Conservation (phyloP, 2,888 invertebrate species). For the Acleris literana region DNA sequence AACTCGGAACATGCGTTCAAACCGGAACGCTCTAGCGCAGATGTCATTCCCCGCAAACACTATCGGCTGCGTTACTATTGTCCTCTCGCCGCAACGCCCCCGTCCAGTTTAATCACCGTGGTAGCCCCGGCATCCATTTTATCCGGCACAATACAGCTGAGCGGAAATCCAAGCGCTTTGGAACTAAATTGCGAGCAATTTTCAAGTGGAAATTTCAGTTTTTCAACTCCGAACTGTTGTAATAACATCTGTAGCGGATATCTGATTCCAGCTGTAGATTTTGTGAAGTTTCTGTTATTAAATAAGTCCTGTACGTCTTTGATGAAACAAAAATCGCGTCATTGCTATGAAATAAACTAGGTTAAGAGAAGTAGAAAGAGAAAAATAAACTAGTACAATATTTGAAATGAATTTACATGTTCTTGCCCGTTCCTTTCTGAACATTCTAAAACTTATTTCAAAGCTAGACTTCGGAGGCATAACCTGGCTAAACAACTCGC, state of each 20-base stretch:
- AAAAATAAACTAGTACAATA: no score
- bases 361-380: no score
- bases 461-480: slow-evolving; percentile 11
- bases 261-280: slow-evolving; percentile 17
- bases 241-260: slow-evolving; percentile 31
- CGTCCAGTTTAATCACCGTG: slow-evolving; percentile 27
- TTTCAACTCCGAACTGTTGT: slow-evolving; percentile 27
- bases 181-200: slow-evolving; percentile 21
- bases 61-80: slow-evolving; percentile 14
- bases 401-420: not conserved
- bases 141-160: slow-evolving; percentile 26
- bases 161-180: slow-evolving; percentile 23
- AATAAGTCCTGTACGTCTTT: not conserved
- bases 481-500: slow-evolving; percentile 3
- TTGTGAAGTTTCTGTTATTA: slow-evolving; percentile 4
- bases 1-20: slow-evolving; percentile 24
- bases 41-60: slow-evolving; percentile 24
- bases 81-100: slow-evolving; percentile 1
- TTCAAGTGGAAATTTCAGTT: slow-evolving; percentile 19
- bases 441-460: slow-evolving; percentile 9
- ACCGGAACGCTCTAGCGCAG: slow-evolving; percentile 21
- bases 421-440: not conserved
- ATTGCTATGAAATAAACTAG: no score
- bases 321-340: no score
- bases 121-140: slow-evolving; percentile 26